Evolutionary conservation across 2,888 invertebrate genomes (phyloP).

Genomic region (Proisotoma minuta): DNA sequence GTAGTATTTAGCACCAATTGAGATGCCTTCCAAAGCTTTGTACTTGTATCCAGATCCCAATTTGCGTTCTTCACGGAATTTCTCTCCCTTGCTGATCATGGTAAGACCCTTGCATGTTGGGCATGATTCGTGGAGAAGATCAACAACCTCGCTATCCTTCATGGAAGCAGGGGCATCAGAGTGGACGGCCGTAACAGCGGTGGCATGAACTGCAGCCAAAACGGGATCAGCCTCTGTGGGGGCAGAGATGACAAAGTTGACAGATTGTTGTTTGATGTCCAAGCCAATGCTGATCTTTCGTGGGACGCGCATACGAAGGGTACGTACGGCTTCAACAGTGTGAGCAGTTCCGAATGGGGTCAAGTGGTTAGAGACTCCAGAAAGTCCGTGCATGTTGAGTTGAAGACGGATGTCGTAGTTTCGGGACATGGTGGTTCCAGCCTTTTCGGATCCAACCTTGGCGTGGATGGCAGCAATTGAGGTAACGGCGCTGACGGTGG

Average conservation of each 20-base stretch:
- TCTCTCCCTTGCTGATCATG: constrained; percentile 43
- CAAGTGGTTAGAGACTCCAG: constrained; percentile 41
- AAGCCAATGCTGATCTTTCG: constrained; percentile 40
- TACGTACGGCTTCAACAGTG: constrained; percentile 39
- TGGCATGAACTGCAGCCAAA: constrained; percentile 40
- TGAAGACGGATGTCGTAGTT: constrained; percentile 38
- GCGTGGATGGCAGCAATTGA: constrained; percentile 30
- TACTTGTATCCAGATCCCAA: constrained; percentile 43
- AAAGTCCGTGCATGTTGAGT: constrained; percentile 20
- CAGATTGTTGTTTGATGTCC: constrained; percentile 38
- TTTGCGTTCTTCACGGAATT: constrained; percentile 30
- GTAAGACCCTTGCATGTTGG: constrained; percentile 34
- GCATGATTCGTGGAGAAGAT: constrained; percentile 43
- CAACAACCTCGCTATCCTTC: constrained; percentile 32
- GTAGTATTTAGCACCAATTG: constrained; percentile 43
- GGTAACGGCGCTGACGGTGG: constrained; percentile 39
- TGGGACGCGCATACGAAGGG: constrained; percentile 40
- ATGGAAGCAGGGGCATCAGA: constrained; percentile 35
- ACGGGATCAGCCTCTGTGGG: constrained; percentile 44
- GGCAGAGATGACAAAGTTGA: constrained; percentile 37
- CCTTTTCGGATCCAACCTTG: constrained; percentile 41
- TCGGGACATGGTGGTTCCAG: constrained; percentile 38
- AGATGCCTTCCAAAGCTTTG: constrained; percentile 44
- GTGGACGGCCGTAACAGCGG: constrained; percentile 34
- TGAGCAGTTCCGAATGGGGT: constrained; percentile 41